Conservation (phyloP, 2,888 invertebrate species). For the Eudemis profundana region DNA sequence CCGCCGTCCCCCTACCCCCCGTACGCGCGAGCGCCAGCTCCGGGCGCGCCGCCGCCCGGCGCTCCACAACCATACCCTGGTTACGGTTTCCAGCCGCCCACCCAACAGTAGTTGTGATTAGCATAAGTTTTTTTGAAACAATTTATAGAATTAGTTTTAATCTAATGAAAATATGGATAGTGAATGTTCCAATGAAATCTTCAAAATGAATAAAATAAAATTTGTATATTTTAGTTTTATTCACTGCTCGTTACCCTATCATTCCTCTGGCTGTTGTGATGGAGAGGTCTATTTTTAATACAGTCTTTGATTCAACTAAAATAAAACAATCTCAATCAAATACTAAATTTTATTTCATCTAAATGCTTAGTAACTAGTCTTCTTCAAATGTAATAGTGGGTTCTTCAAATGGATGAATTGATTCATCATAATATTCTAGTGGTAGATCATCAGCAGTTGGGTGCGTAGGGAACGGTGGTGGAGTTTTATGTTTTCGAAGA, state of each 20-base stretch:
- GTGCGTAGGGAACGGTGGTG: slow-evolving; percentile 93
- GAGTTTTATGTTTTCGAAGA: slow-evolving; percentile 81
- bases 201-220: slow-evolving; percentile 42
- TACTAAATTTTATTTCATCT: slow-evolving; percentile 27
- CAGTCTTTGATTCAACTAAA: background rate
- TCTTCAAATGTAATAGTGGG: slow-evolving; percentile 88
- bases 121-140: slow-evolving; percentile 17
- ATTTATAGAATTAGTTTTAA: slow-evolving; percentile 32
- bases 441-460: slow-evolving; percentile 86
- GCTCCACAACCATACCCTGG: slow-evolving; percentile 91
- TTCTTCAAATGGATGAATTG: slow-evolving; percentile 90
- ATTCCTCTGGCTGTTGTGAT: background rate
- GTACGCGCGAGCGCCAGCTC: slow-evolving; percentile 85
- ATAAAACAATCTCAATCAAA: slow-evolving; percentile 9
- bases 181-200: slow-evolving; percentile 36
- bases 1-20: slow-evolving; percentile 86
- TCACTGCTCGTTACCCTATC: background rate
- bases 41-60: slow-evolving; percentile 89
- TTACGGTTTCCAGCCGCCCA: slow-evolving; percentile 92
- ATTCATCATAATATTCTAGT: slow-evolving; percentile 91
- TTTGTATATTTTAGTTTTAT: slow-evolving; percentile 37
- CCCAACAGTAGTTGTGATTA: slow-evolving; percentile 80
- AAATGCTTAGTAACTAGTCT: slow-evolving; percentile 50
- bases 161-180: slow-evolving; percentile 18
- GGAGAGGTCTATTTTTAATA: background rate